phyloP scores from a whole-genome alignment of 2,113 vertebrate genomes.

The Mus spicilegus region DNA sequence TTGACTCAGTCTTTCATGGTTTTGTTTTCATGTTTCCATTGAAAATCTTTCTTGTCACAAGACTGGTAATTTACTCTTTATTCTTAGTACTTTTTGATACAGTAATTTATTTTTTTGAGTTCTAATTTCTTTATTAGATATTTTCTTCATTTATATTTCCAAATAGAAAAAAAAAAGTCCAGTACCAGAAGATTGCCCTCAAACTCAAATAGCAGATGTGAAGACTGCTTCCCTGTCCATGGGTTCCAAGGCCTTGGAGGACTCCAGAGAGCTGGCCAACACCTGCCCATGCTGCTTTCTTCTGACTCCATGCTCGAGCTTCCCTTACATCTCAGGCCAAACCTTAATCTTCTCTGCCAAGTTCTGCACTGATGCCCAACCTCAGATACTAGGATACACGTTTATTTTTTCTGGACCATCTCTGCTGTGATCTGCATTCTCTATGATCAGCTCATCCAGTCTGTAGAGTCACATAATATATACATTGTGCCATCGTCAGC shows the following conservation, averaged over 20 bases:
- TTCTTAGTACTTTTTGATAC: not conserved
- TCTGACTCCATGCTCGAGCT: not conserved
- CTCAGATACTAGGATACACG: not conserved
- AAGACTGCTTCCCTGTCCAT: not conserved
- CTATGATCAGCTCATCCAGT: no score
- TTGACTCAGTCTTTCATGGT: not conserved
- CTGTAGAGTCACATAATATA: not conserved
- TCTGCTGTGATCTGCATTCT: not conserved
- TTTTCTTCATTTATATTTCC: not conserved
- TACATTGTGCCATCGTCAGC: not conserved
- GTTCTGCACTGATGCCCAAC: not conserved
- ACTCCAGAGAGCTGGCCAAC: not conserved
- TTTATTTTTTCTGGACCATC: not conserved
- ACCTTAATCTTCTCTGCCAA: not conserved
- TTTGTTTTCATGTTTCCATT: not conserved
- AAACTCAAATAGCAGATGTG: not conserved
- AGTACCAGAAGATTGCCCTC: not conserved
- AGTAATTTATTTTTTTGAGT: not conserved
- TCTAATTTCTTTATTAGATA: no score
- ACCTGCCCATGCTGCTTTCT: not conserved
- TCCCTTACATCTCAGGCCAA: not conserved
- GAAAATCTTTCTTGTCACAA: constrained; percentile 1
- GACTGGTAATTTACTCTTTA: not conserved
- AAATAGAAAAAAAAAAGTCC: not conserved
- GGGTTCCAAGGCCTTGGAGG: not conserved